phyloP scores from a whole-genome alignment of 2,797 vertebrate genomes.

The Chromobotia macracanthus region DNA sequence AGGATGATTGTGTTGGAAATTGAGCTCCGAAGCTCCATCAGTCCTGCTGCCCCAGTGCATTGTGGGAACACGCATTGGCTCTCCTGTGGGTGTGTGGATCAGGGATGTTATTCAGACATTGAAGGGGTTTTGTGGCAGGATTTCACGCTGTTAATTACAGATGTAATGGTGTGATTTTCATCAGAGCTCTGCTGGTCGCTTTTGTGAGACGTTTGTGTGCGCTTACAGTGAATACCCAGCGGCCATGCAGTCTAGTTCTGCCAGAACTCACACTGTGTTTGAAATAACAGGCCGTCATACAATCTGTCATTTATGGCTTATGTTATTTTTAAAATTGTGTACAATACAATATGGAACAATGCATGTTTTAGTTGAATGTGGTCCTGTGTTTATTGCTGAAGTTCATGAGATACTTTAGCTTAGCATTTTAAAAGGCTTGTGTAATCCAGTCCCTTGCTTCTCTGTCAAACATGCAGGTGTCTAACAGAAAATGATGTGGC shows the following conservation, averaged over 20 bases:
- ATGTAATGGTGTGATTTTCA: slow-evolving; percentile 51
- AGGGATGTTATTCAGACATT: slow-evolving; percentile 43
- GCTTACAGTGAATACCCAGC: slow-evolving; percentile 27
- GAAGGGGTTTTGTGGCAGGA: slow-evolving; percentile 45
- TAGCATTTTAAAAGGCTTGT: slow-evolving; percentile 50
- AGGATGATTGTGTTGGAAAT: slow-evolving; percentile 83
- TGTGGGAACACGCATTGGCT: slow-evolving; percentile 78
- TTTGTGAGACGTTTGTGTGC: slow-evolving; percentile 42
- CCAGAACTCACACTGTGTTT: slow-evolving; percentile 37
- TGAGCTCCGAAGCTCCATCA: slow-evolving; percentile 80
- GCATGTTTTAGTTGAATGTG: not conserved
- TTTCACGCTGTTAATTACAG: slow-evolving; percentile 51
- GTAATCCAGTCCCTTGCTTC: slow-evolving; percentile 71
- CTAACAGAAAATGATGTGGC: slow-evolving; percentile 60
- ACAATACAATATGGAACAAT: not conserved
- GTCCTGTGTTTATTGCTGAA: not conserved
- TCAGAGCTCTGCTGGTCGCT: slow-evolving; percentile 45
- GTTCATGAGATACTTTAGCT: slow-evolving; percentile 2
- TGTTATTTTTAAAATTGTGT: slow-evolving; percentile 55
- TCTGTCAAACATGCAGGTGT: slow-evolving; percentile 69
- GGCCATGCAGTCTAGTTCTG: slow-evolving; percentile 18
- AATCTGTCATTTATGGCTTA: slow-evolving; percentile 13
- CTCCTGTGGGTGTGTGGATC: slow-evolving; percentile 61
- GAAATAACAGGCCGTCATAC: slow-evolving; percentile 26
- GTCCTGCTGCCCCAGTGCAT: slow-evolving; percentile 76